Conservation (phyloP, 2,797 vertebrate species). For the Graptemys geographica region DNA sequence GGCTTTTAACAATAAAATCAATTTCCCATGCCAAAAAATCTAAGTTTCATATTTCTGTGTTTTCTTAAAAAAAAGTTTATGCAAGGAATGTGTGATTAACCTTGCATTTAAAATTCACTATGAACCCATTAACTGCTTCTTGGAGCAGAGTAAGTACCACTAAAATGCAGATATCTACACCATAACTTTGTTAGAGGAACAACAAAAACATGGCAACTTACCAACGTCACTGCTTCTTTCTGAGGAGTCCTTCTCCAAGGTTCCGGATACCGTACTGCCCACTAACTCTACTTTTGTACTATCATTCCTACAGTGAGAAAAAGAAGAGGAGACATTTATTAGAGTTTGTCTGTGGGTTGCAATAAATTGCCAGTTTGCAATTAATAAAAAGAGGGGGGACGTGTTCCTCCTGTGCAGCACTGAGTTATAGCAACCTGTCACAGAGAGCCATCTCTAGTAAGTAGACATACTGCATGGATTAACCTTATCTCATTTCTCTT, state of each 20-base stretch:
- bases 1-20: background rate
- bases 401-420: constrained; percentile 43
- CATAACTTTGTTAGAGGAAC: constrained; percentile 40
- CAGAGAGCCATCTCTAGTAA: constrained; percentile 55
- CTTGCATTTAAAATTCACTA: background rate
- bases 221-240: constrained; percentile 94
- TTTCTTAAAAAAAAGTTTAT: background rate
- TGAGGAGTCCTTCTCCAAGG: constrained; percentile 89
- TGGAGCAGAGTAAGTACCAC: constrained; percentile 1
- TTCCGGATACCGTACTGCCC: constrained; percentile 80
- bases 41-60: background rate
- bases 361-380: constrained; percentile 33
- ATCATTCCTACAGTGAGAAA: constrained; percentile 87
- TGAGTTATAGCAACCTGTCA: constrained; percentile 44
- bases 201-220: constrained; percentile 81
- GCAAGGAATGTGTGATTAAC: constrained; percentile 13
- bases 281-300: constrained; percentile 91
- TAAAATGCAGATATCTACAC: constrained; percentile 21
- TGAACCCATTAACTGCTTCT: constrained; percentile 8
- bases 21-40: background rate
- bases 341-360: constrained; percentile 45
- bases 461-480: constrained; percentile 69
- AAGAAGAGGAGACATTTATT: constrained; percentile 76
- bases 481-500: constrained; percentile 79
- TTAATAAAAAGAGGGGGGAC: constrained; percentile 24